These are phyloP conservation scores for Elmis aenea DNA, from an alignment of 2,888 invertebrate species.

Conservation along the genomic window DNA sequence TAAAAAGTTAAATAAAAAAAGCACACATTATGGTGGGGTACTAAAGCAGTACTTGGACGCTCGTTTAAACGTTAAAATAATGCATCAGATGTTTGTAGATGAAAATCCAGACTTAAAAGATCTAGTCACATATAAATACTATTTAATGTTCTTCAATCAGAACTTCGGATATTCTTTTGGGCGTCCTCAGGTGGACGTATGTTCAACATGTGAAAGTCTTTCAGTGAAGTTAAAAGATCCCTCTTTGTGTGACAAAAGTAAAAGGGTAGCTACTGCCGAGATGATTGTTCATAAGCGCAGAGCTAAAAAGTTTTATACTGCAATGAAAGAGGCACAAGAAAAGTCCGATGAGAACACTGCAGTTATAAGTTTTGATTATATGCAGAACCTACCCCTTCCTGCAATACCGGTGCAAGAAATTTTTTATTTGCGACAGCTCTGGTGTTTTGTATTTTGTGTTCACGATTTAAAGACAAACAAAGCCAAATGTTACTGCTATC, in stretches of 20 bases:
- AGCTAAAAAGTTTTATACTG: constrained; percentile 24
- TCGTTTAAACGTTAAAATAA: constrained; percentile 24
- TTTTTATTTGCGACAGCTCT: constrained; percentile 25
- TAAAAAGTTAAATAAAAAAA: constrained; percentile 18
- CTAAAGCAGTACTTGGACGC: constrained; percentile 25
- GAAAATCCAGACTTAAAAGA: constrained; percentile 21
- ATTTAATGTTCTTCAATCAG: constrained; percentile 24
- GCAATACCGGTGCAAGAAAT: constrained; percentile 25
- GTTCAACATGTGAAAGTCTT: constrained; percentile 17
- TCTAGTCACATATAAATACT: constrained; percentile 26
- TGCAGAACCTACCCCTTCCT: constrained; percentile 27
- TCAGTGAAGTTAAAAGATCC: constrained; percentile 15
- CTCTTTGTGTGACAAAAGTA: constrained; percentile 18
- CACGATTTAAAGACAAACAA: constrained; percentile 16
- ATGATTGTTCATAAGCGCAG: constrained; percentile 19
- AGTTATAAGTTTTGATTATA: constrained; percentile 23
- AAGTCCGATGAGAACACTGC: constrained; percentile 13
- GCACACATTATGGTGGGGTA: constrained; percentile 23
- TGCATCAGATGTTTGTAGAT: constrained; percentile 26
- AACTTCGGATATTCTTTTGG: constrained; percentile 26
- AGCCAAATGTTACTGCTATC: constrained; percentile 17
- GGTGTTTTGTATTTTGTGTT: constrained; percentile 18
- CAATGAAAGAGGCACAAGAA: constrained; percentile 15
- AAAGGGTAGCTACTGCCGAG: constrained; percentile 21
- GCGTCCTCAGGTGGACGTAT: constrained; percentile 23